These are phyloP conservation scores for Molossus molossus DNA, from an alignment of 2,797 vertebrate genomes.

Conservation along the genomic window DNA sequence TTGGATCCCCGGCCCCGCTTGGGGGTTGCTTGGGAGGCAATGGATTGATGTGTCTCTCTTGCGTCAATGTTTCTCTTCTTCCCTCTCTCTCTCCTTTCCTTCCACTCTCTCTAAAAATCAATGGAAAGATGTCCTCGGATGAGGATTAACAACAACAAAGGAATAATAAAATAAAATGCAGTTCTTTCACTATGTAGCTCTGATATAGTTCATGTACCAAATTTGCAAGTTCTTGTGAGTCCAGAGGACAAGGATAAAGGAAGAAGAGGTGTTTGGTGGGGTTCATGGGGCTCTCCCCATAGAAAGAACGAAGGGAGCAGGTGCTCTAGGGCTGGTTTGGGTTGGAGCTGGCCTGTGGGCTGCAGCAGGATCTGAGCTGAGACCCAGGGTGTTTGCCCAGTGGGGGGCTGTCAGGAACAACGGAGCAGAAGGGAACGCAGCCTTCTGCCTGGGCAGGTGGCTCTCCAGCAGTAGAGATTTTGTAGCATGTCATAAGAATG, in stretches of 20 bases:
- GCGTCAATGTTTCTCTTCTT: too few species aligned
- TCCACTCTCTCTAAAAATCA: too few species aligned
- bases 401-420: neutral
- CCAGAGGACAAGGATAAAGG: neutral
- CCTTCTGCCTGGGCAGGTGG: neutral
- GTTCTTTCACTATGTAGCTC: neutral
- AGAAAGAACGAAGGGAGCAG: neutral
- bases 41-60: too few species aligned
- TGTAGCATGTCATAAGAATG: neutral
- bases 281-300: fast-evolving
- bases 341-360: neutral
- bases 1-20: too few species aligned
- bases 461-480: neutral
- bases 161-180: neutral
- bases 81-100: too few species aligned
- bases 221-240: neutral
- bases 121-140: too few species aligned
- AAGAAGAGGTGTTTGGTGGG: too few species aligned
- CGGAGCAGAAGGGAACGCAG: neutral
- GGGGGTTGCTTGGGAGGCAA: too few species aligned
- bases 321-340: neutral
- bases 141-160: too few species aligned
- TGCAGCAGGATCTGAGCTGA: neutral
- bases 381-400: neutral
- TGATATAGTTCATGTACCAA: neutral